Conservation (phyloP, 2,113 vertebrate species). For the Myotis brandtii region DNA sequence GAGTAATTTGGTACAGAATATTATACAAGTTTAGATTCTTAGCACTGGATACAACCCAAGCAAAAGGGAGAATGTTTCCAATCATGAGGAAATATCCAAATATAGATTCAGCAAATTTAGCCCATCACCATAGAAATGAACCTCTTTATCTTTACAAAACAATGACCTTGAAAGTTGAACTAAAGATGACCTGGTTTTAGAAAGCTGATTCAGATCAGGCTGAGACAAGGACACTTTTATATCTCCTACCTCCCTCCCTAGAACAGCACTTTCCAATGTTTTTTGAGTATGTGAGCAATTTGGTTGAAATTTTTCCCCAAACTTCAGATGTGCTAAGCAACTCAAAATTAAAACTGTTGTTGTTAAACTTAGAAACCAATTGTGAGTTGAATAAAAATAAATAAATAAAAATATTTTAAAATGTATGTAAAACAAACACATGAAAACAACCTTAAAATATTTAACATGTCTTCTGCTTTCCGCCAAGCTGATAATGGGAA, state of each 20-base stretch:
- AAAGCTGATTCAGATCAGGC: neutral
- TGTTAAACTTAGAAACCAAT: conserved; percentile 3
- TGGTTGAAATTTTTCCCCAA: neutral
- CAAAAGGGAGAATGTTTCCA: neutral
- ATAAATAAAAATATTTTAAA: conserved; percentile 21
- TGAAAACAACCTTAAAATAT: conserved; percentile 2
- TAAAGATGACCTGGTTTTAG: neutral
- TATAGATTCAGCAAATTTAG: neutral
- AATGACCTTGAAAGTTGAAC: neutral
- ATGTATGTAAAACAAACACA: conserved; percentile 15
- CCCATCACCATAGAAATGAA: neutral
- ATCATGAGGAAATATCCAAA: conserved; percentile 45
- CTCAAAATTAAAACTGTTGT: conserved; percentile 22
- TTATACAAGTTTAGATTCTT: conserved; percentile 11
- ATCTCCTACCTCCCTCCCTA: fast-evolving
- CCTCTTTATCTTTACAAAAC: neutral
- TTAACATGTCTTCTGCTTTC: neutral
- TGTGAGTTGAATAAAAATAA: neutral
- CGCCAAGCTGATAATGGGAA: neutral
- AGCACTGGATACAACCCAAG: neutral
- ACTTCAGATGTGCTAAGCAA: neutral
- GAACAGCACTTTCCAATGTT: neutral
- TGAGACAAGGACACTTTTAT: neutral
- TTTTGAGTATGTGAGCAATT: neutral
- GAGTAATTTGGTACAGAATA: neutral